Evolutionary conservation across 1,140 invertebrate genomes (phyloP).

Genomic region (Drosophila cardini): DNA sequence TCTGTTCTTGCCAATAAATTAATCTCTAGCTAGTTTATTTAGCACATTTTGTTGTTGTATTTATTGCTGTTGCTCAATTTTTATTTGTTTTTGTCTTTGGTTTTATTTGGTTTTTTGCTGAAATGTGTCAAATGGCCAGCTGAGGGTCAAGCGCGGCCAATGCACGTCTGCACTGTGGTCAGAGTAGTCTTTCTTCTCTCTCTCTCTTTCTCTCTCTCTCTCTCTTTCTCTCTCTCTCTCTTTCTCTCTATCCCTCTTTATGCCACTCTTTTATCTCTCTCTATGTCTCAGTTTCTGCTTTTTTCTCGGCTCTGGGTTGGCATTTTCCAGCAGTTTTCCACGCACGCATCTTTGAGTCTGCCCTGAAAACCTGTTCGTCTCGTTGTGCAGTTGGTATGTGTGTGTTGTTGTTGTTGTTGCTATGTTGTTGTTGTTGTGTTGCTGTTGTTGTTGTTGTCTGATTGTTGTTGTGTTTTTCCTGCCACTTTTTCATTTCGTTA

Average conservation of each 20-base stretch:
- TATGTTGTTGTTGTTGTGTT: too few relatives aligned
- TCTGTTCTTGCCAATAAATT: neutral
- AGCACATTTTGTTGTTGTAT: neutral
- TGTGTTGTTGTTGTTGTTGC: slow-evolving; percentile 27
- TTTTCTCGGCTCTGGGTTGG: slow-evolving; percentile 7
- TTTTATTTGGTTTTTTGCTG: slow-evolving; percentile 24
- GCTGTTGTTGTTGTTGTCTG: neutral
- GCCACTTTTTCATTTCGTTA: slow-evolving; percentile 71
- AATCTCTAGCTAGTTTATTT: slow-evolving; percentile 2
- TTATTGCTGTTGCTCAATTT: neutral
- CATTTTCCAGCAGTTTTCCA: slow-evolving; percentile 77
- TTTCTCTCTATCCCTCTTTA: neutral
- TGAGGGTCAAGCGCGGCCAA: slow-evolving; percentile 65
- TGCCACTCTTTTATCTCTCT: too few relatives aligned
- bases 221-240: slow-evolving; percentile 11
- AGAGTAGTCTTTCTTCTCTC: neutral
- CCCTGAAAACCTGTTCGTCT: slow-evolving; percentile 68
- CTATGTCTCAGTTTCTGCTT: neutral
- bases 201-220: neutral
- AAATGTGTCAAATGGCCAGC: slow-evolving; percentile 60
- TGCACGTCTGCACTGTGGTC: slow-evolving; percentile 29
- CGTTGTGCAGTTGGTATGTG: slow-evolving; percentile 33
- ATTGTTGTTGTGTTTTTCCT: slow-evolving; percentile 57
- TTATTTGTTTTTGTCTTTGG: slow-evolving; percentile 4
- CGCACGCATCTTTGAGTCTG: slow-evolving; percentile 52